phyloP scores from a whole-genome alignment of 2,797 vertebrate species.

The Emys orbicularis region DNA sequence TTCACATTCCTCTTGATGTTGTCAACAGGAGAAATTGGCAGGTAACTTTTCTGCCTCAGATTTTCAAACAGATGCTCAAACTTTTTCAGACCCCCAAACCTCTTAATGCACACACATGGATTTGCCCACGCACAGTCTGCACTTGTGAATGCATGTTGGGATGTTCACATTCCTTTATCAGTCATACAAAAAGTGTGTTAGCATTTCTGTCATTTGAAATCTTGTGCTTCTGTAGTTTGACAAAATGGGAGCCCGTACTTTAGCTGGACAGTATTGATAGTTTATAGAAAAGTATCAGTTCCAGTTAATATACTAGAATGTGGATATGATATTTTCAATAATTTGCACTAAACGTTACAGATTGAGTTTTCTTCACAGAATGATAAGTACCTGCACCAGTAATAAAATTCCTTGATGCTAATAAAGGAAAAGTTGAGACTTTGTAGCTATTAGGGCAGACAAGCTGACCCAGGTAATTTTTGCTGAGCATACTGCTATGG shows the following conservation, averaged over 20 bases:
- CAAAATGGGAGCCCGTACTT: not conserved
- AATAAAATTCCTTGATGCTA: not conserved
- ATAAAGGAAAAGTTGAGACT: not conserved
- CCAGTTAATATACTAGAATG: not conserved
- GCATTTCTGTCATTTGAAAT: not conserved
- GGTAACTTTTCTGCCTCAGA: not conserved
- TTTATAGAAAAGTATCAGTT: not conserved
- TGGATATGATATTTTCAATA: not conserved
- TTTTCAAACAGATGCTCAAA: not conserved
- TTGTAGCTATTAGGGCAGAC: not conserved
- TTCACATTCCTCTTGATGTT: slow-evolving; percentile 53
- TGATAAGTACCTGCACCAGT: not conserved
- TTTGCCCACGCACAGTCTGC: not conserved
- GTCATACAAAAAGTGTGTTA: accelerated
- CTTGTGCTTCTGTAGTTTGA: not conserved
- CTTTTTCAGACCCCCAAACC: not conserved
- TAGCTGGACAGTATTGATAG: not conserved
- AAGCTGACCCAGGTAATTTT: not conserved
- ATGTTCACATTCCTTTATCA: not conserved
- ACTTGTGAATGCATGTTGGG: accelerated
- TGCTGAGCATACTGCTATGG: not conserved
- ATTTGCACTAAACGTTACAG: not conserved
- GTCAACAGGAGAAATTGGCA: not conserved
- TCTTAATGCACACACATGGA: accelerated
- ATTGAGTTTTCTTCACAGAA: not conserved